Evolutionary conservation across 2,797 vertebrate genomes (phyloP), one percentile per base, ranked within the genome.

Genomic region (Telmatherina bonti): DNA sequence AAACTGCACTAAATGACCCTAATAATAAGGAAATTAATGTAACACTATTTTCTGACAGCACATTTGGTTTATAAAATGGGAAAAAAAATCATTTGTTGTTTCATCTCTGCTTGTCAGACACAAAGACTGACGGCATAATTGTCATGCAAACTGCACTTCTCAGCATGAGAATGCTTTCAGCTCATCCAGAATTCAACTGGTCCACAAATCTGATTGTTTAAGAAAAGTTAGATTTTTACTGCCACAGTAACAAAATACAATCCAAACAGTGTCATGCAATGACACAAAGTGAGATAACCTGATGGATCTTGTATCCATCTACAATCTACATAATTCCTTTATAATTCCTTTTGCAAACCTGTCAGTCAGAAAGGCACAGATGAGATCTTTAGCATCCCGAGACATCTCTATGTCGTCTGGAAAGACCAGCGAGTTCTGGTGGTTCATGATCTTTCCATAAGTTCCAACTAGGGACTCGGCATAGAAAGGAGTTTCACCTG

Each of bases 401-500:
- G 97, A 98, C 91, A 99, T 97, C 91, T 97, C 95, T 27, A 95
- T 91, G 67, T 98, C 97, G 78, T 97, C 96, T 0, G 98, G 97
- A 85, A 99, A 99, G 80, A 91, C 85, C 0, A 99, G 89, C 2
- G 95, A 92, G 84, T 98, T 99, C 88, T 98, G 96, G 87, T 99
- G 96, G 94, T 97, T 97, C 98, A 99, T 99, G 91, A 99, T 99
- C 93, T 99, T 99, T 87, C 98, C 97, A 0, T 99, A 99, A 0
- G 98, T 99, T 88, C 98, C 98, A 57, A 99, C 96, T 70, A 99
- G 88, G 0, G 98, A 99, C 89, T 99, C 98, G 0, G 97, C 95
- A 79, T 99, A 99, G 93, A 99, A 99, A 5, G 98, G 98, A 73
- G 98, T 99, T 81, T 99, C 98, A 0, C 97, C 98, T 99, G 9